Base-by-base conservation (phyloP, 2,113 vertebrate species). In the Eulemur rufifrons region DNA sequence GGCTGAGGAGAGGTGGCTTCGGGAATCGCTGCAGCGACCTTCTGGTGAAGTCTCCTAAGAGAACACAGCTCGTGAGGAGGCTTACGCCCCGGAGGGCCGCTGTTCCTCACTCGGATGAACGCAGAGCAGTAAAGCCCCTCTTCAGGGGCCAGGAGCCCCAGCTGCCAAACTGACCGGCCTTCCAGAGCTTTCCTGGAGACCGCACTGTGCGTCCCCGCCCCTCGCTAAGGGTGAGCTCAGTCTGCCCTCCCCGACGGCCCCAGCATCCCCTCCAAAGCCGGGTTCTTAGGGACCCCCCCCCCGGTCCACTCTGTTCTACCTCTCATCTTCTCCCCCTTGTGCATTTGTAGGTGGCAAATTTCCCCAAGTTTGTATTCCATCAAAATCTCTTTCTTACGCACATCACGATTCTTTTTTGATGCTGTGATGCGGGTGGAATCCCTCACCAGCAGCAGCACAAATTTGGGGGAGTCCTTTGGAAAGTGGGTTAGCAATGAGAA, bases 211-310 rank as follows among this genome's bases (percentile, higher is more conserved):
- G 20, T 20, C 14, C 0, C 81, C 20, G 9, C 4, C 5, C 25
- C 37, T 68, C 50, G 1, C 1, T 0, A 1, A 13, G 23, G 4
- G 32, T 3, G 17, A 17, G 25, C 5, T 34, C 18, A 6, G 21
- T 11, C 50, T n/a, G 69, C 20, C 34, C 18, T 42, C 4, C 12
- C n/a, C 3, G 4, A 25, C 23, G 37, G 37, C 25, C 8, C 56
- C 8, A 1, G 3, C 12, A 12, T 15, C 14, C 23, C 18, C 18
- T n/a, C 23, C 15, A 12, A 2, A n/a, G 4, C 5, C 4, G 15
- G 17, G 29, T 4, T 50, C 73, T 52, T 13, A 25, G 20, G 37
- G 37, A 21, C 27, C 42, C 15, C 64, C 50, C 42, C 39, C 39
- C 39, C 15, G 0, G 13, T 12, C 42, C 37, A 12, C n/a, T 8